These are phyloP conservation scores for Menidia menidia DNA, from an alignment of 2,797 vertebrate genomes.

Conservation along the genomic window DNA sequence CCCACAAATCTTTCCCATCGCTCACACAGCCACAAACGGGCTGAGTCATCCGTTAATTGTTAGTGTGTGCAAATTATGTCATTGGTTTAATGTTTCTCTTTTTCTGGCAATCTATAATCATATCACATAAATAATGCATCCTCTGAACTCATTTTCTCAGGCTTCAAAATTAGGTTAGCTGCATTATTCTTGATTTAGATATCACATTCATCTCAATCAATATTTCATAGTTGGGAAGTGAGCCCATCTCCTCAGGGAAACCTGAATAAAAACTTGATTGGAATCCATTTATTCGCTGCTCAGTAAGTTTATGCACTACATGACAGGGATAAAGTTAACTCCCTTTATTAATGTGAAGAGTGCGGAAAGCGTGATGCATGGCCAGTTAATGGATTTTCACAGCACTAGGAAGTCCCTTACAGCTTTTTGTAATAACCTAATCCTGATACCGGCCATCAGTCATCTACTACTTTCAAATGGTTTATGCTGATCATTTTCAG, in stretches of 20 bases:
- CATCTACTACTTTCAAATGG: too few relatives aligned
- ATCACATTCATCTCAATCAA: not conserved
- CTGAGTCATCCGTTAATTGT: not conserved
- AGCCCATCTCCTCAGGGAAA: not conserved
- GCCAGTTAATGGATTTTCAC: slow-evolving; percentile 9
- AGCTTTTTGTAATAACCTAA: too few relatives aligned
- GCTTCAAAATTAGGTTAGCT: not conserved
- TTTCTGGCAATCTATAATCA: not conserved
- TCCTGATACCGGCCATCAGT: too few relatives aligned
- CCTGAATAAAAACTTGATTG: not conserved
- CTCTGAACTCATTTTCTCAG: not conserved
- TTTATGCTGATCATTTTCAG: too few relatives aligned
- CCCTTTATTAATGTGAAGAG: not conserved
- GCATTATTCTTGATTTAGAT: not conserved
- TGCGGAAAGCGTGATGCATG: not conserved
- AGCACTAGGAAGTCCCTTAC: not conserved
- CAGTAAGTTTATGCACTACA: not conserved
- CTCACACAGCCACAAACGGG: not conserved
- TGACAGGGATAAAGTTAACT: not conserved
- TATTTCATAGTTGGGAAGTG: not conserved
- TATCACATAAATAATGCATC: slow-evolving; percentile 1
- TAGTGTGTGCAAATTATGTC: not conserved
- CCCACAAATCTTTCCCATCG: not conserved
- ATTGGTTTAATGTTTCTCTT: not conserved
- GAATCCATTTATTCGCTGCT: not conserved